Base-by-base conservation (phyloP, 1,140 invertebrate genomes). In the Harpegnathos saltator region DNA sequence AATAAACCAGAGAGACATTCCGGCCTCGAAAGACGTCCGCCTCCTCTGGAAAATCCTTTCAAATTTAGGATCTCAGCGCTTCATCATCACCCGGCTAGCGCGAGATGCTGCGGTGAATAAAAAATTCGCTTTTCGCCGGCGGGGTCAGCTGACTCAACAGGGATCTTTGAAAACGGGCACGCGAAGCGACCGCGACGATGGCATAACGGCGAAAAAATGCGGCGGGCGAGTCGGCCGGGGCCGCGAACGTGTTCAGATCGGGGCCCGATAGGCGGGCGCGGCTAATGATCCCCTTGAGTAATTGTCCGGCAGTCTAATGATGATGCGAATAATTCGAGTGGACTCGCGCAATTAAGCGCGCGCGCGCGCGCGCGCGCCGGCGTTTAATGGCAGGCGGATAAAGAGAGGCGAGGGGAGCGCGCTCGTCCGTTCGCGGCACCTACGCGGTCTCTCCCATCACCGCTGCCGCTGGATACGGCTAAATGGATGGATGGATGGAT, bases 331-430 rank as follows among this genome's bases (percentile, higher is more conserved):
- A 71, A 71, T 71, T 80, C 9, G 52, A 58, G 17, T 26, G 12
- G 74, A 68, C 48, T 33, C 48, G 15, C 33, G 75, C 75, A 58
- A 78, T 78, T 78, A 78, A 69, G 50, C 22, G 74, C 74, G 73
- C 74, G 73, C 65, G n/a, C n/a, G n/a, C 73, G 65, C 56, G n/a
- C 29, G 59, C 17, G 24, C 58, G 24, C 44, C 63, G 11, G 50
- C 66, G 29, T 71, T 80, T 80, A 26, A 78, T 58, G 33, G 29
- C 56, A 48, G 65, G 75, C 65, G 44, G 75, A 78, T 69, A 69
- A 68, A 63, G 48, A 33, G 26, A 44, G n/a, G 75, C 44, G 65
- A 54, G 50, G 75, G 24, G 52, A 63, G 75, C 48, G 56, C 66
- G 48, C 71, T 71, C n/a, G n/a, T n/a, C n/a, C n/a, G n/a, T 11